phyloP scores from a whole-genome alignment of 2,888 invertebrate genomes.

The Apamea epomidion region DNA sequence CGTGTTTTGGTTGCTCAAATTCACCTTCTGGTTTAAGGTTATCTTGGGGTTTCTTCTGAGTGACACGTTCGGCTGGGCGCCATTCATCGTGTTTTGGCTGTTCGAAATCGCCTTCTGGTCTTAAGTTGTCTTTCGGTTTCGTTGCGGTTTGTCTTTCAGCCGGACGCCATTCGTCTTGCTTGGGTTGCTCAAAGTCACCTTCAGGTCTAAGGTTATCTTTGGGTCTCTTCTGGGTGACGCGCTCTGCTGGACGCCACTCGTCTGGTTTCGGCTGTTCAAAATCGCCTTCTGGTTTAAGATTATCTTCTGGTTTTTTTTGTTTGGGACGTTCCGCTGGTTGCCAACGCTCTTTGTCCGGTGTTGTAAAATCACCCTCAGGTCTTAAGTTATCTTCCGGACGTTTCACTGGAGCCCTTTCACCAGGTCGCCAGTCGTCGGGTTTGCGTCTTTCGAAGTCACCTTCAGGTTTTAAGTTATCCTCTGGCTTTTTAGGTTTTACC shows the following conservation, averaged over 20 bases:
- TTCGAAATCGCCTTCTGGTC: conserved; percentile 49
- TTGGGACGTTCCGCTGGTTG: conserved; percentile 81
- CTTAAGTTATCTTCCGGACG: conserved; percentile 40
- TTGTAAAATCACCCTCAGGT: conserved; percentile 59
- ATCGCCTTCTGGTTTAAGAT: conserved; percentile 91
- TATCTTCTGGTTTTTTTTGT: conserved; percentile 83
- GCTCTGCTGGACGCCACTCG: conserved; percentile 83
- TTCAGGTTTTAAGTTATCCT: conserved; percentile 89
- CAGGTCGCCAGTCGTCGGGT: conserved; percentile 2
- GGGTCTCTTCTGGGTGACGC: conserved; percentile 84
- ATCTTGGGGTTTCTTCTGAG: conserved; percentile 79
- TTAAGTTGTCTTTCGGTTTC: conserved; percentile 47
- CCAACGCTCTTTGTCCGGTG: conserved; percentile 80
- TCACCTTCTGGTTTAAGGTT: conserved; percentile 81
- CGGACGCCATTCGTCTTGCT: conserved; percentile 68
- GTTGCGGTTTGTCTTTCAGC: conserved; percentile 50
- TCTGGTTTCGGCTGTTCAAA: conserved; percentile 79
- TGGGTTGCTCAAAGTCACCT: conserved; percentile 84
- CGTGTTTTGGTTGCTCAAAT: conserved; percentile 77
- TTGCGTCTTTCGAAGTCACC: conserved; percentile 88
- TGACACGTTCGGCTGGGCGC: conserved; percentile 44
- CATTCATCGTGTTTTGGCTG: conserved; percentile 48
- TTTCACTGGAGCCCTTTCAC: conserved; percentile 5
- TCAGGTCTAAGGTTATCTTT: conserved; percentile 88
- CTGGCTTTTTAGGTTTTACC: conserved; percentile 76